Percentiles rank a stretch among this genome's conserved stretches.
These are phyloP conservation scores for Symphodus melops DNA, from an alignment of 2,113 vertebrate genomes.

Conservation along the genomic window DNA sequence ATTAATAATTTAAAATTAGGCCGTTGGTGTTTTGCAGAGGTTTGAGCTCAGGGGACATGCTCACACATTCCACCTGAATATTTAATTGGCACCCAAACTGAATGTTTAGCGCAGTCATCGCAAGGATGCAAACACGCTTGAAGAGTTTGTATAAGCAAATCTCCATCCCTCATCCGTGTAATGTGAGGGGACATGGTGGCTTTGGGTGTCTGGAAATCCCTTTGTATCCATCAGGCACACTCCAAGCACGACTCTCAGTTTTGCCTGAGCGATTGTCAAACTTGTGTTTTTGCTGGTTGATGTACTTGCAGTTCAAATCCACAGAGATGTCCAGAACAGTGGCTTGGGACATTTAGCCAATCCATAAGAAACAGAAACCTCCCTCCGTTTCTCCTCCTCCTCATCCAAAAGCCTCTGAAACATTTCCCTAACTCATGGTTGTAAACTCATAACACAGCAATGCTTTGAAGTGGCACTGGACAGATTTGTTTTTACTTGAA, in stretches of 20 bases:
- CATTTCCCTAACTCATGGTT: constrained; percentile 68
- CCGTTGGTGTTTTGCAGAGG: neutral
- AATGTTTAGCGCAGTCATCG: constrained; percentile 50
- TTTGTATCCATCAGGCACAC: constrained; percentile 33
- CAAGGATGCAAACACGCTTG: constrained; percentile 45
- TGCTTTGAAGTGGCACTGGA: constrained; percentile 71
- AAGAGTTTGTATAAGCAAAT: constrained; percentile 62
- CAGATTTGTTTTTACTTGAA: constrained; percentile 68
- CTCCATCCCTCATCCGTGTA: constrained; percentile 46
- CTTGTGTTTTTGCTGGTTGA: constrained; percentile 33
- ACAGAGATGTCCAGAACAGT: constrained; percentile 62
- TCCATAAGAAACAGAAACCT: constrained; percentile 48
- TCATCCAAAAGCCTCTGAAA: constrained; percentile 55
- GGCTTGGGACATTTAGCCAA: constrained; percentile 53
- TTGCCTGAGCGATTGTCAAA: constrained; percentile 29
- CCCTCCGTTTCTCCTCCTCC: constrained; percentile 1
- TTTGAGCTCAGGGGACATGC: constrained; percentile 26
- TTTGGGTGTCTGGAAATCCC: constrained; percentile 37
- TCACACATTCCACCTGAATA: constrained; percentile 56
- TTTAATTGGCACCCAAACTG: constrained; percentile 38
- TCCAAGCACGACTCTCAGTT: constrained; percentile 29
- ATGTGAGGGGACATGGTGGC: constrained; percentile 49
- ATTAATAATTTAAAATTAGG: constrained; percentile 45
- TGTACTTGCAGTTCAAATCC: constrained; percentile 44
- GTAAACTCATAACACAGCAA: constrained; percentile 66